Evolutionary conservation across 2,797 vertebrate genomes (phyloP), one percentile per base, ranked within the genome.

Genomic region (Vultur gryphus): DNA sequence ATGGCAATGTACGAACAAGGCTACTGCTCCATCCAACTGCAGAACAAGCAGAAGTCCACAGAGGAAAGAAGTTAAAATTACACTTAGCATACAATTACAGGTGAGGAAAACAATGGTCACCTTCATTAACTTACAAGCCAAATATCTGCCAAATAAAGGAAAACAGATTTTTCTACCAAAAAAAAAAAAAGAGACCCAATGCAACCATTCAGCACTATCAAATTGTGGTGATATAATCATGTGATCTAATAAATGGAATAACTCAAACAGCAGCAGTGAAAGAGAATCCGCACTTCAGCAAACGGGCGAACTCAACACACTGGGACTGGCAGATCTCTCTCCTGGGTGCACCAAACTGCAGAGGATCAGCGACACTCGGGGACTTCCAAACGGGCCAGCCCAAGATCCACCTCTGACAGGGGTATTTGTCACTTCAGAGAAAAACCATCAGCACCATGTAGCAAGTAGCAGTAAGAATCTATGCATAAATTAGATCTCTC

Each of bases 11-110:
- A 93, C 8, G 15, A 93, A 80, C 85, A 79, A 88, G 72, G 75
- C 62, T 62, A 73, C 62, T 82, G 65, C 90, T 92, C 75, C 76
- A 94, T 49, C 73, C 70, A 89, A 18, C 39, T 92, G 91, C 90
- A 93, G 43, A 93, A 84, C 31, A 67, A 96, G 87, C 80, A 86
- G 13, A 89, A 82, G 16, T 19, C 16, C 70, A 87, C 17, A 79
- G 62, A 83, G 46, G 25, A 75, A 62, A 55, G 52, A 80, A 70
- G 79, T 77, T 31, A 77, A 85, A 55, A 35, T 33, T 20, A 80
- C 25, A 41, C 21, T 37, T 16, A 51, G 19, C 13, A 33, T 41
- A 48, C 10, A 70, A 33, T 37, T 25, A 16, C 5, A 84, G 23
- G 48, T 23, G 43, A 88, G 43, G 61, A 86, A 83, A 92, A 83